Evolutionary conservation across 2,888 invertebrate genomes (phyloP).

Genomic region (Thalpophila matura): DNA sequence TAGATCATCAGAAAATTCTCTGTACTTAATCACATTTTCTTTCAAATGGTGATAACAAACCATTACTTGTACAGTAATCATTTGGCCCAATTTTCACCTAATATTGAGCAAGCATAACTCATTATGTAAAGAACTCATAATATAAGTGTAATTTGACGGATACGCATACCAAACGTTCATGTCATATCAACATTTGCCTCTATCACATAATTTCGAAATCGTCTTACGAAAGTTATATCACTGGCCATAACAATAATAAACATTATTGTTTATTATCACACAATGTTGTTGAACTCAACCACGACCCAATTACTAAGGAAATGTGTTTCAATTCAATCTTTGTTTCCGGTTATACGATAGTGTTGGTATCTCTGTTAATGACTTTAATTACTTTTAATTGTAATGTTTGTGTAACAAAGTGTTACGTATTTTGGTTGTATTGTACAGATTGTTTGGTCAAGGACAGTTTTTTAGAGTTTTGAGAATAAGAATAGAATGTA

Average conservation of each 20-base stretch:
- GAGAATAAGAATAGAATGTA: not conserved
- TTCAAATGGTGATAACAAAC: no score
- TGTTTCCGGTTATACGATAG: conserved; percentile 53
- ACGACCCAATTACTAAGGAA: conserved; percentile 70
- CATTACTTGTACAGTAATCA: no score
- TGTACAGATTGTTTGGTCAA: conserved; percentile 1
- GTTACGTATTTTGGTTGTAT: conserved; percentile 8
- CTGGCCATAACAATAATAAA: conserved; percentile 12
- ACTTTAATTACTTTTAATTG: conserved; percentile 31
- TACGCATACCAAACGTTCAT: conserved; percentile 29
- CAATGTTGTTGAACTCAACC: conserved; percentile 66
- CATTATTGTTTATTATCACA: conserved; percentile 39
- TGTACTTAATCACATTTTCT: no score
- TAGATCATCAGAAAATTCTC: no score
- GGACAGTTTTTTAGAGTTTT: conserved; percentile 21
- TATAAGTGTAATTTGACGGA: conserved; percentile 22
- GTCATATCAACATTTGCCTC: conserved; percentile 25
- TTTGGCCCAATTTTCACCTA: conserved; percentile 6
- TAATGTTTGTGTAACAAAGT: not conserved
- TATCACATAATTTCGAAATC: conserved; percentile 31
- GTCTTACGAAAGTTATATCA: conserved; percentile 52
- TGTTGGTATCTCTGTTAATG: conserved; percentile 44
- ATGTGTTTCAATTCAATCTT: conserved; percentile 58
- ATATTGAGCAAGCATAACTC: conserved; percentile 7
- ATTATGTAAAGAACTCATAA: conserved; percentile 27